Evolutionary conservation across 35 echinoderm and acorn worm genomes (phyloP), one percentile per base, ranked within the genome.

Genomic region (Apostichopus japonicus): DNA sequence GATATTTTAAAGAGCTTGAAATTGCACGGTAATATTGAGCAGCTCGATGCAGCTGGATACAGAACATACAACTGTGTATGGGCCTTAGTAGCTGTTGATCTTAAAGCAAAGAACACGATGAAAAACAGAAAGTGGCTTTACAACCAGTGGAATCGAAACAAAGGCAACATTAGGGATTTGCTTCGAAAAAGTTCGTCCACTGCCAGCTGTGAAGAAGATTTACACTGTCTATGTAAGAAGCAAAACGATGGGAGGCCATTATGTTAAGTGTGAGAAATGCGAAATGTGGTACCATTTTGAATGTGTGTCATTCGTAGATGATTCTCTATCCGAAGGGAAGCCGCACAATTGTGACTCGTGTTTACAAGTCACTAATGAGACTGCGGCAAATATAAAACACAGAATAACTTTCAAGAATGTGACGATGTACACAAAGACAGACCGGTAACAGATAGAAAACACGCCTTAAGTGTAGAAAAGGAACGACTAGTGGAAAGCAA

Each of bases 101-200:
- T 63, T 7, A 6, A 63, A 14, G 59, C 59, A 63, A 63, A 63
- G 6, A 86, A 55, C 83, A 33, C 52, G 13, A 24, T 33, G 19
- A 54, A 4, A 5, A 90, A 90, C 63, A 90, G 87, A 53, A 90
- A 90, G 44, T 90, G 87, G 87, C 44, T 62, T 25, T 90, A 90
- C 63, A 90, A 62, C 33, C 56, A 67, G 23, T 90, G 87, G 87
- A 63, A 90, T 7, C 24, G 23, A 62, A 90, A 90, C 13, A 90
- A 1, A 2, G 23, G 63, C 15, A 65, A 33, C 1, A 63, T 72
- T 25, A 90, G 56, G 27, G 59, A 51, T 16, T 33, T 15, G 21
- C 15, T 72, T 1, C 15, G 70, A 6, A 24, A 67, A 63, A 59
- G 0, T 22, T 62, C 22, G 11, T 24, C 54, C 2, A 90, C 19